Conservation (phyloP, 2,797 vertebrate species). For the Tamandua tetradactyla region DNA sequence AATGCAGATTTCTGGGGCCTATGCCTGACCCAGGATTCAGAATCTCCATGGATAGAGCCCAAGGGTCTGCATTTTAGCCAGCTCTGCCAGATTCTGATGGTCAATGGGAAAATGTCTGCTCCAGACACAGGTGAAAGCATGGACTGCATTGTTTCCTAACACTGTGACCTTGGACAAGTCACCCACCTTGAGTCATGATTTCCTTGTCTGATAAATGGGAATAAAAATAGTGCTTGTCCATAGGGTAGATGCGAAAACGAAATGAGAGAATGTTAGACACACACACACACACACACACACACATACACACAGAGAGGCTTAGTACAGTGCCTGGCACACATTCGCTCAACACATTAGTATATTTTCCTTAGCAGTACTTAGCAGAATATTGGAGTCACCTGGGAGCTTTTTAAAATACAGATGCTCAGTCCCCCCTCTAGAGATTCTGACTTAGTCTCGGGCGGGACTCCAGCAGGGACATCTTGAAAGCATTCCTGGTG, state of each 20-base stretch:
- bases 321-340: background rate
- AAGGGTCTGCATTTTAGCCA: background rate
- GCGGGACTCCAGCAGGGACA: background rate
- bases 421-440: background rate
- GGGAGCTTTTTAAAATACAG: background rate
- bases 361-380: background rate
- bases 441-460: background rate
- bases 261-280: background rate
- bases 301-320: background rate
- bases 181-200: background rate
- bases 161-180: slow-evolving; percentile 49
- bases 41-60: background rate
- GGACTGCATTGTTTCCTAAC: background rate
- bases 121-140: background rate
- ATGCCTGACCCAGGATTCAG: background rate
- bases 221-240: slow-evolving; percentile 28
- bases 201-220: background rate
- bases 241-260: background rate
- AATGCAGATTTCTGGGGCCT: background rate
- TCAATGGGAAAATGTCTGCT: background rate
- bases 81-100: background rate
- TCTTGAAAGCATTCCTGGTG: background rate
- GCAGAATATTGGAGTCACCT: background rate
- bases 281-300: background rate
- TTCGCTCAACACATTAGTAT: background rate